phyloP scores from a whole-genome alignment of 2,888 invertebrate genomes.

The Abscondita cerata region DNA sequence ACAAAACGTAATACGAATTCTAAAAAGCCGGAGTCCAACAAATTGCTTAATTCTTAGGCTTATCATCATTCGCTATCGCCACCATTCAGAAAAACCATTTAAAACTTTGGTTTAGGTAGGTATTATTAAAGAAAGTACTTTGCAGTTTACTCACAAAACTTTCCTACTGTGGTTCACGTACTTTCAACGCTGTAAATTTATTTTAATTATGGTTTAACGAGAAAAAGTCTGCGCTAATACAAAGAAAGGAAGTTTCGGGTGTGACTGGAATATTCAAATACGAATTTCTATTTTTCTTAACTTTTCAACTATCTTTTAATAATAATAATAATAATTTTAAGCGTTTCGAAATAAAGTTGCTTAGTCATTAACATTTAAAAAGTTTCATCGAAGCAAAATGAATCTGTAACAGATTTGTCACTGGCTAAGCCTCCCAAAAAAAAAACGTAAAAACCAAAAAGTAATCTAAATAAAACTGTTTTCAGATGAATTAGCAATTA shows the following conservation, averaged over 20 bases:
- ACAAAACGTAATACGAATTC: conserved; percentile 41
- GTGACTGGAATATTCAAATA: conserved; percentile 47
- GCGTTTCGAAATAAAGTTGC: too few species aligned
- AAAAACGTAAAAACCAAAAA: too few species aligned
- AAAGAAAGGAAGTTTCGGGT: conserved; percentile 49
- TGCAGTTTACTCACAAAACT: conserved; percentile 43
- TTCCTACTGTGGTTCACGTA: conserved; percentile 35
- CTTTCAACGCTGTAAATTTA: conserved; percentile 51
- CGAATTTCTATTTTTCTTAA: conserved; percentile 23
- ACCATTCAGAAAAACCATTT: conserved; percentile 39
- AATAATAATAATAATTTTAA: too few species aligned
- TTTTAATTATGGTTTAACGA: conserved; percentile 57
- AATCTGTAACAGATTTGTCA: too few species aligned
- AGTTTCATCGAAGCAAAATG: too few species aligned
- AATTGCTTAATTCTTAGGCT: conserved; percentile 49
- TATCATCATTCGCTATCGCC: conserved; percentile 45
- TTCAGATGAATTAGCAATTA: too few species aligned
- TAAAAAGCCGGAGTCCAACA: conserved; percentile 38
- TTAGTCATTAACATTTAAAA: too few species aligned
- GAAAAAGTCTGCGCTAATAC: conserved; percentile 53
- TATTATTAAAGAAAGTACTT: conserved; percentile 39
- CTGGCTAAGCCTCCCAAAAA: too few species aligned
- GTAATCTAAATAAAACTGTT: too few species aligned
- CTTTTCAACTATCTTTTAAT: conserved; percentile 8
- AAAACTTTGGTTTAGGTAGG: conserved; percentile 39